Base-by-base conservation (phyloP, 2,888 invertebrate genomes). In the Agriopis aurantiaria region DNA sequence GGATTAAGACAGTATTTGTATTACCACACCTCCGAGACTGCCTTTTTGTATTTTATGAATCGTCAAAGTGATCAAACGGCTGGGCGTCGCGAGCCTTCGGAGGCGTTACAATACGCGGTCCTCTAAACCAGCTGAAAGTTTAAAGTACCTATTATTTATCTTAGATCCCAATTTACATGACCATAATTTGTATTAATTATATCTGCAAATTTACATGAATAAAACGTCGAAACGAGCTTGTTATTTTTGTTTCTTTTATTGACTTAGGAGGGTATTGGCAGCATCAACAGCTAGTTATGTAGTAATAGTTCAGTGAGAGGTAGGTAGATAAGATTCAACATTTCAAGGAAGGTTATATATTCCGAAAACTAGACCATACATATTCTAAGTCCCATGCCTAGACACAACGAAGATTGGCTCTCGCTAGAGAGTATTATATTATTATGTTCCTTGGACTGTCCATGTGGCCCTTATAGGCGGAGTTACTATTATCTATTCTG, bases 131-230 rank as follows among this genome's bases (percentile, higher is more conserved):
- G 91, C 90, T 88, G 81, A 87, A 87, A 88, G 85, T 85, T 87
- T 85, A 8, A 49, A 48, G 17, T 87, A 82, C 69, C 71, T 72
- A 90, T 90, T 87, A 88, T 91, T 91, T 92, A 91, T 88, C 88
- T 91, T 92, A 90, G 90, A 90, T 88, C 91, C 92, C 90, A 88
- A 91, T 93, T 91, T 93, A 94, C 92, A 92, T 90, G 92, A 94
- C 91, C 92, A 93, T 92, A 81, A 91, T 95, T 95, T 95, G 93
- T 95, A 95, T 89, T 94, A 91, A 94, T 90, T 93, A 93, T 94
- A 93, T 91, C 91, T 92, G 93, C 94, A 94, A 94, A 94, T 95
- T 95, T 95, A 94, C 94, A 94, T 93, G 88, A 95, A 94, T 94
- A 94, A 95, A 95, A 91, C 84, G 89, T 93, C 88, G 88, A 93